Evolutionary conservation across 2,888 invertebrate species (phyloP).

Genomic region (Lampropteryx suffumata): DNA sequence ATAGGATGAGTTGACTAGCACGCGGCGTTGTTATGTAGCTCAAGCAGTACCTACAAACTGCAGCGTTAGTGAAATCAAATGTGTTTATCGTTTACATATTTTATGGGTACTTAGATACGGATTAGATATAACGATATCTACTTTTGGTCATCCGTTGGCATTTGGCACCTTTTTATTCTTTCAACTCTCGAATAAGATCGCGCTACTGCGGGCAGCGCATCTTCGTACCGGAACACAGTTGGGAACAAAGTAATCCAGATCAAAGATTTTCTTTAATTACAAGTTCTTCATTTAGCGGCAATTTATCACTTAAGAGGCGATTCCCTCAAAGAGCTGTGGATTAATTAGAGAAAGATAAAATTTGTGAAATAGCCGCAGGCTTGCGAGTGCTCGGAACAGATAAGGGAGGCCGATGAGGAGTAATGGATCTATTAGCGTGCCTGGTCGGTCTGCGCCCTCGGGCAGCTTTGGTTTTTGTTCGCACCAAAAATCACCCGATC

Average conservation of each 20-base stretch:
- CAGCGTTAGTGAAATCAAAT: constrained; percentile 13
- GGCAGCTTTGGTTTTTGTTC: constrained; percentile 51
- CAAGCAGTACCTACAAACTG: constrained; percentile 3
- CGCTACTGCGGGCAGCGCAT: constrained; percentile 31
- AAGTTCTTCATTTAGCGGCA: constrained; percentile 63
- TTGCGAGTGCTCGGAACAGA: constrained; percentile 68
- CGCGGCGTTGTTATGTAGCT: constrained; percentile 24
- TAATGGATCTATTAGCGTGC: constrained; percentile 70
- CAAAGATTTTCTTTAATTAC: constrained; percentile 72
- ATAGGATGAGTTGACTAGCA: constrained; percentile 38
- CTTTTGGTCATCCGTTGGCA: too few relatives aligned
- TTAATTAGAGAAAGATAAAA: constrained; percentile 79
- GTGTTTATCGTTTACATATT: too few relatives aligned
- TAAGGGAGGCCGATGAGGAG: constrained; percentile 67
- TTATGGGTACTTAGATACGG: too few relatives aligned
- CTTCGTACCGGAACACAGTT: constrained; percentile 44
- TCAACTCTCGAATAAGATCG: constrained; percentile 36
- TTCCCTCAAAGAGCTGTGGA: constrained; percentile 70
- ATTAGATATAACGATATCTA: too few relatives aligned
- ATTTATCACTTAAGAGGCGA: constrained; percentile 74
- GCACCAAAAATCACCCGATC: constrained; percentile 57
- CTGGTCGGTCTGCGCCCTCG: constrained; percentile 43
- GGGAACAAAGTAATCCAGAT: constrained; percentile 61
- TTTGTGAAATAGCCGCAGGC: constrained; percentile 69
- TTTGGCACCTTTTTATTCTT: constrained; percentile 25